These are phyloP conservation scores for Agelas oroides DNA, from an alignment of 37 sponge, comb jelly and placozoan species.

Conservation along the genomic window DNA sequence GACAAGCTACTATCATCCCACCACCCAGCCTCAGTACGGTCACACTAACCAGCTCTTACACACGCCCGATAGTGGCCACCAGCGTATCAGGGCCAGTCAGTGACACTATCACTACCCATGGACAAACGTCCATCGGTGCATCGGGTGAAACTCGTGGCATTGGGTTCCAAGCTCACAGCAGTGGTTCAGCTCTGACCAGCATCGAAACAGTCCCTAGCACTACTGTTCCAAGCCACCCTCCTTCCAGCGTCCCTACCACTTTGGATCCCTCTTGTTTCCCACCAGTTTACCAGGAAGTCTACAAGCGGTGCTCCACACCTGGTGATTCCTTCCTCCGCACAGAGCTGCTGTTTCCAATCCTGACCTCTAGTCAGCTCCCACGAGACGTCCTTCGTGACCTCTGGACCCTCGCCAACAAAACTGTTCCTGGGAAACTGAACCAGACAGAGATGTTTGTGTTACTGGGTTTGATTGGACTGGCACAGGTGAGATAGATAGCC, in stretches of 20 bases:
- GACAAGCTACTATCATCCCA: too few species aligned
- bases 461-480: constrained; percentile 58
- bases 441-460: constrained; percentile 58
- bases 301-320: constrained; percentile 9
- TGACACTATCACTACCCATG: neutral
- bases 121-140: neutral
- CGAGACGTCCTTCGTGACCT: constrained; percentile 20
- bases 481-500: constrained; percentile 28
- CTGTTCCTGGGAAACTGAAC: constrained; percentile 38
- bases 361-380: constrained; percentile 53
- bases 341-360: constrained; percentile 50
- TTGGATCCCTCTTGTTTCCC: constrained; percentile 34
- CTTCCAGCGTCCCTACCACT: neutral
- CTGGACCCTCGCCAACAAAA: constrained; percentile 42
- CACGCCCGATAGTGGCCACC: neutral
- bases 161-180: neutral
- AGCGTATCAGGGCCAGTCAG: constrained; percentile 18
- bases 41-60: neutral
- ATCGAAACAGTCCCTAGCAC: neutral
- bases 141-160: neutral
- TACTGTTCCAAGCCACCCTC: neutral
- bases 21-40: too few species aligned
- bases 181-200: neutral
- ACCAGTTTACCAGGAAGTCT: constrained; percentile 46
- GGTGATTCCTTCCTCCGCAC: constrained; percentile 36